Conservation (phyloP, 2,888 invertebrate genomes). For the Tuberolachnus salignus region DNA sequence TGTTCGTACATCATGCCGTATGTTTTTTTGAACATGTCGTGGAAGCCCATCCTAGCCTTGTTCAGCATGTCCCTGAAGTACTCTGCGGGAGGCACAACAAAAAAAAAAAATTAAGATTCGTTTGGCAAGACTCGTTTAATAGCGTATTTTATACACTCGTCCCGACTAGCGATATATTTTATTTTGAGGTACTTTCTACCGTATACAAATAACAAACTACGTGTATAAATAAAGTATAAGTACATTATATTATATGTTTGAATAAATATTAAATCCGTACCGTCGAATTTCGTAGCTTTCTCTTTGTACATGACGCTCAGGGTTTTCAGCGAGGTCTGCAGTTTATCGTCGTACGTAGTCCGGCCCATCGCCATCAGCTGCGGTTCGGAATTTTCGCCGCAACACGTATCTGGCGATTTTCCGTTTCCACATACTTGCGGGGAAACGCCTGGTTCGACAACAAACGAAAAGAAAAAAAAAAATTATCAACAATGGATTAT, state of each 20-base stretch:
- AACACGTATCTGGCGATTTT: conserved; percentile 65
- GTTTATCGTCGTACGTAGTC: conserved; percentile 74
- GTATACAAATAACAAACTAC: too few species aligned
- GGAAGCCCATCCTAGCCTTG: conserved; percentile 84
- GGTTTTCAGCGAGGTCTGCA: conserved; percentile 77
- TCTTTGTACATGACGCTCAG: conserved; percentile 76
- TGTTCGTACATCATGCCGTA: conserved; percentile 95
- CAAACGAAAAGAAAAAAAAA: too few species aligned
- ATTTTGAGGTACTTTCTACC: too few species aligned
- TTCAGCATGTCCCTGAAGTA: conserved; percentile 85
- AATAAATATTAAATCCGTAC: conserved; percentile 67
- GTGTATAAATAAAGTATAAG: too few species aligned
- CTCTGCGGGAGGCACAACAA: conserved; percentile 68
- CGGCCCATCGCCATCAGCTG: conserved; percentile 74
- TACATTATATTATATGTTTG: too few species aligned
- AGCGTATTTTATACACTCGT: too few species aligned
- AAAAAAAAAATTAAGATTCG: conserved; percentile 8
- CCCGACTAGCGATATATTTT: too few species aligned
- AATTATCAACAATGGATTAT: too few species aligned
- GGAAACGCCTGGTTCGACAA: conserved; percentile 43
- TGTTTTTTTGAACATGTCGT: conserved; percentile 93
- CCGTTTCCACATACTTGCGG: conserved; percentile 58
- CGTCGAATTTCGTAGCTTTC: conserved; percentile 83
- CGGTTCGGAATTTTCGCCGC: conserved; percentile 71
- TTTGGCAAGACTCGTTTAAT: too few species aligned